Conservation (phyloP, 2,113 vertebrate genomes). For the Ctenomys sociabilis region DNA sequence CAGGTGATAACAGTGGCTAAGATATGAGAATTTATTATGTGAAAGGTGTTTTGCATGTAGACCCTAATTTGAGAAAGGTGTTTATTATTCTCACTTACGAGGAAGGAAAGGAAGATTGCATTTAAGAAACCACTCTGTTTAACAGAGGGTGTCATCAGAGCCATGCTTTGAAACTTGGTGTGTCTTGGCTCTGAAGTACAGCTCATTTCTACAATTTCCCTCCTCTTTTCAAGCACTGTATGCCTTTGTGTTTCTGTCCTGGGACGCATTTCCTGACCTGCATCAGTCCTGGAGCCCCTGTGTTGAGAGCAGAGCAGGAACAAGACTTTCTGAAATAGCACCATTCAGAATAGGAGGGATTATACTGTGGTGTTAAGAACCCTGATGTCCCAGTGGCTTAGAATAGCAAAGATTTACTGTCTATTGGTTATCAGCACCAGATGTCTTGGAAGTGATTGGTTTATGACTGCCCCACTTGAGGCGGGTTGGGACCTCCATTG, state of each 20-base stretch:
- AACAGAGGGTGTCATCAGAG: neutral
- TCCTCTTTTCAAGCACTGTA: neutral
- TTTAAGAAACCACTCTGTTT: neutral
- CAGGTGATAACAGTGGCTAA: neutral
- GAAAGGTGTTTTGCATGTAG: slow-evolving; percentile 21
- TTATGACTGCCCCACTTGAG: neutral
- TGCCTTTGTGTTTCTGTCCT: neutral
- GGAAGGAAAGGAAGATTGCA: neutral
- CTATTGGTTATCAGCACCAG: neutral
- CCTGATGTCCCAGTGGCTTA: neutral
- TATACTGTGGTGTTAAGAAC: neutral
- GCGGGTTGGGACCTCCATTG: neutral
- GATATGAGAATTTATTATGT: neutral
- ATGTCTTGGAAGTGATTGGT: neutral
- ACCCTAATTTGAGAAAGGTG: neutral
- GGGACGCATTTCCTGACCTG: neutral
- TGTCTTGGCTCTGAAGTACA: neutral
- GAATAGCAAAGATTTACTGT: neutral
- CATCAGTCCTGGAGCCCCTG: neutral
- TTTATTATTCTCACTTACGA: neutral
- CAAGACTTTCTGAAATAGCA: neutral
- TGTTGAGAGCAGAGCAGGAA: neutral
- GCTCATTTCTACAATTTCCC: neutral
- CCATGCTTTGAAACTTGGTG: neutral
- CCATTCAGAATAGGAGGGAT: neutral